Percentiles rank a stretch among this genome's conserved stretches.
phyloP scores from a whole-genome alignment of 1,140 invertebrate genomes.

The Neodiprion virginianus region DNA sequence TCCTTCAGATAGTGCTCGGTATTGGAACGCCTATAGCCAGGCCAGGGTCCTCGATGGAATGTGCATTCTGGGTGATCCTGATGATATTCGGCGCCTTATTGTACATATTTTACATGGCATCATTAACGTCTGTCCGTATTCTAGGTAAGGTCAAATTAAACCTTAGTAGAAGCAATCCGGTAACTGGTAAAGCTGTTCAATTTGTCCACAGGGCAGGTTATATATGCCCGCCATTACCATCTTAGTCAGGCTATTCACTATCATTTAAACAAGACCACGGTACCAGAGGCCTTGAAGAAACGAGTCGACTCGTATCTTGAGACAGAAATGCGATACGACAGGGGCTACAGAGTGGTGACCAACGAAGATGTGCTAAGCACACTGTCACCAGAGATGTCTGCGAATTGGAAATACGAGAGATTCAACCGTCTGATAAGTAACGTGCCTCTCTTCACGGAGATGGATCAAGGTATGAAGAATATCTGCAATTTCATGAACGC shows the following conservation, averaged over 20 bases:
- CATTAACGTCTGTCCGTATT: not conserved
- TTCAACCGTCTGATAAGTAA: not conserved
- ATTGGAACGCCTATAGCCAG: not conserved
- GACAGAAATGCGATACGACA: not conserved
- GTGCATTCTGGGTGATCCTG: not conserved
- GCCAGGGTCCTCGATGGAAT: not conserved
- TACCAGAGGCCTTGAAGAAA: not conserved
- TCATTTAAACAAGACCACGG: slow-evolving; percentile 7
- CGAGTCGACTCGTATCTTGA: not conserved
- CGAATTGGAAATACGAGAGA: slow-evolving; percentile 4
- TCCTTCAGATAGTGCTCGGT: not conserved
- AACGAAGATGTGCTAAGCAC: not conserved
- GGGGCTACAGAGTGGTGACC: not conserved
- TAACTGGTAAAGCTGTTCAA: too few species aligned
- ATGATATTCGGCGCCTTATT: not conserved
- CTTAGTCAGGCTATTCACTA: not conserved
- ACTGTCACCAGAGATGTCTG: not conserved
- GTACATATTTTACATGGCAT: not conserved
- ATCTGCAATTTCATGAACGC: not conserved
- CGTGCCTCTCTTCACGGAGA: not conserved
- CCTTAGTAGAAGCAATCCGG: too few species aligned
- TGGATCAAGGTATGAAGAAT: not conserved
- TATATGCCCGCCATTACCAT: not conserved
- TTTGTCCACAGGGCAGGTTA: not conserved
- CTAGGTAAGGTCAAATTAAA: not conserved